Conservation (phyloP, 2,113 vertebrate species). For the Gobio gobio region DNA sequence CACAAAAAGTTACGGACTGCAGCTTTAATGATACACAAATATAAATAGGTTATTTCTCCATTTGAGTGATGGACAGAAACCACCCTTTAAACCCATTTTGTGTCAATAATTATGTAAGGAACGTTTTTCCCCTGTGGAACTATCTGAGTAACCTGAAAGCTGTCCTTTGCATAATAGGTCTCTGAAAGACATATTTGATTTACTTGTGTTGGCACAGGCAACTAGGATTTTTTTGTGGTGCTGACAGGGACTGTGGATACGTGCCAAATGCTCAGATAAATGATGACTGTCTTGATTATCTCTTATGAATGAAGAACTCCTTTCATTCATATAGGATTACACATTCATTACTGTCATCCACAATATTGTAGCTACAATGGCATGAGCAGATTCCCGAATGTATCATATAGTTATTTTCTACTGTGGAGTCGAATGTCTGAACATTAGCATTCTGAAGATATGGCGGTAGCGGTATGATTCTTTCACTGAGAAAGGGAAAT, state of each 20-base stretch:
- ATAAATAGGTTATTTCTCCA: background rate
- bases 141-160: background rate
- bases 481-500: background rate
- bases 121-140: background rate
- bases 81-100: background rate
- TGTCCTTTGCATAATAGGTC: background rate
- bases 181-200: background rate
- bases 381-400: background rate
- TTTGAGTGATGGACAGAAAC: background rate
- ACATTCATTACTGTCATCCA: background rate
- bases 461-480: background rate
- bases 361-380: background rate
- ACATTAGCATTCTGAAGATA: background rate
- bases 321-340: background rate
- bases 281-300: background rate
- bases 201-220: background rate
- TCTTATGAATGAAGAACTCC: constrained; percentile 14
- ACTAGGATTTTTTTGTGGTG: background rate
- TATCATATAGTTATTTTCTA: background rate
- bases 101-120: background rate
- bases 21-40: too few relatives aligned
- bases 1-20: too few relatives aligned
- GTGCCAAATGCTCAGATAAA: background rate
- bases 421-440: background rate
- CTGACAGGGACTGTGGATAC: background rate